Base-by-base conservation (phyloP, 1,140 invertebrate species). In the Hycleus phaleratus region DNA sequence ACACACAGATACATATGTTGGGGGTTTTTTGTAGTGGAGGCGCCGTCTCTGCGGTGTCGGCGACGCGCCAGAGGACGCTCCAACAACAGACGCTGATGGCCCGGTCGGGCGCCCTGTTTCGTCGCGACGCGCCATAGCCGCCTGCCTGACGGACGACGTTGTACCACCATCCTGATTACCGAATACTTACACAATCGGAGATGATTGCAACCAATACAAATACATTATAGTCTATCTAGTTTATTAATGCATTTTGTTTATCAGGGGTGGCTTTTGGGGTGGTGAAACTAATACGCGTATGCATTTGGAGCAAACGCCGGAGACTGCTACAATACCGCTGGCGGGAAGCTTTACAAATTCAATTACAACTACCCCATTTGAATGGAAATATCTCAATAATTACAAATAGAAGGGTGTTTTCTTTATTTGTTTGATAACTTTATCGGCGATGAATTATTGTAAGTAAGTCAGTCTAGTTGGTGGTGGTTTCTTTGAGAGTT, bases 111-210 rank as follows among this genome's bases (percentile, higher is more conserved):
- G 60, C 60, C 60, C 56, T 49, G 38, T 55, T 46, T 40, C 60
- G 60, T 56, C 60, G 60, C 49, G 60, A 62, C 57, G 60, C 52
- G 32, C 40, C 48, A 60, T 38, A 54, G 58, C 60, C 56, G 60
- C 49, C 60, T 62, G 60, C 60, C 60, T 62, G 60, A 62, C 60
- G 60, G 60, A 62, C 60, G 56, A 56, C 32, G 32, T 32, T 46
- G 38, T 43, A 46, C 42, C 49, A 49, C 50, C 56, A 54, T 47
- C 55, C 47, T 56, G 56, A 62, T 59, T 59, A 62, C 60, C 56
- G 44, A 58, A 58, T 59, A 56, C 60, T 56, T 56, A 56, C 57
- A 59, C 53, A 62, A 62, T 62, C 48, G 49, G 56, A 51, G 56
- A 54, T 58, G 60, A 58, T 59, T 59, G 48, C 50, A 53, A 59